Evolutionary conservation across 2,888 invertebrate genomes (phyloP).

Genomic region (Silvanus unidentatus): DNA sequence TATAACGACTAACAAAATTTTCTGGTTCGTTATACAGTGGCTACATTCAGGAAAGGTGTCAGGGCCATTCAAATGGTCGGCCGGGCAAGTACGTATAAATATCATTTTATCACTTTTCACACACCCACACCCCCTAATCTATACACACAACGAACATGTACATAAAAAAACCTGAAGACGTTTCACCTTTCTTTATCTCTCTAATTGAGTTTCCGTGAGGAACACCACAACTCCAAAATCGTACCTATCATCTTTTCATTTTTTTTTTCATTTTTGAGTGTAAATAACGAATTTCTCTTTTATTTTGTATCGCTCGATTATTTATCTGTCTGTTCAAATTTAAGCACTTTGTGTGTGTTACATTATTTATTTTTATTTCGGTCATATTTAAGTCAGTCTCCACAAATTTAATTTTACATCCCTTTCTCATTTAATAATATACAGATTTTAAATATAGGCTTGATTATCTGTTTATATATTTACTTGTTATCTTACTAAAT

Average conservation of each 20-base stretch:
- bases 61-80: slow-evolving; percentile 98
- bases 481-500: slow-evolving; percentile 21
- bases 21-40: slow-evolving; percentile 67
- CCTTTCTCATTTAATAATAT: background rate
- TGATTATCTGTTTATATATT: slow-evolving; percentile 13
- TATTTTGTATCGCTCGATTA: no score
- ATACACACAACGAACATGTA: no score
- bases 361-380: no score
- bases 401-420: background rate
- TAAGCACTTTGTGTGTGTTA: no score
- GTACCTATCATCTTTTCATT: slow-evolving; percentile 7
- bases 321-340: no score
- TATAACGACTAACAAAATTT: slow-evolving; percentile 47
- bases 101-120: slow-evolving; percentile 13
- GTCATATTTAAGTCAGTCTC: background rate
- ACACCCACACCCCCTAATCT: background rate
- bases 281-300: no score
- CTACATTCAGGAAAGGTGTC: slow-evolving; percentile 99
- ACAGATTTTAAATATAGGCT: slow-evolving; percentile 6
- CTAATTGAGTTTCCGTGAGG: background rate
- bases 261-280: background rate
- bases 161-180: no score
- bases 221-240: background rate
- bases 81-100: slow-evolving; percentile 90
- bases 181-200: no score